These are phyloP conservation scores for Calcarius lapponicus DNA, from an alignment of 2,797 vertebrate genomes.

Conservation along the genomic window DNA sequence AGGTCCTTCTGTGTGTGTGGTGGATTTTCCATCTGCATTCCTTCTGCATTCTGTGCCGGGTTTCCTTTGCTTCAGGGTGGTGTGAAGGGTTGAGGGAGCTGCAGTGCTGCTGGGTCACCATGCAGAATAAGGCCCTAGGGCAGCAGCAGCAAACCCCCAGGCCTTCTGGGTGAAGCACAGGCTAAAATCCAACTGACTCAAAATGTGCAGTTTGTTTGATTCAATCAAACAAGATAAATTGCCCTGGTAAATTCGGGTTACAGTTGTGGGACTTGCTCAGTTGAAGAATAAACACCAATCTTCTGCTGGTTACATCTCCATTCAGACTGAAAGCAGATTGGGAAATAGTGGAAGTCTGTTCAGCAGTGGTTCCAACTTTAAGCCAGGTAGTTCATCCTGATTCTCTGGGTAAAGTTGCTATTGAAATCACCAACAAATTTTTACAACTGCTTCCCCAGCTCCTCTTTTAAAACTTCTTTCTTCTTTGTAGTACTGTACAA, in stretches of 20 bases:
- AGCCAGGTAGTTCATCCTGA: not conserved
- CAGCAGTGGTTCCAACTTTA: not conserved
- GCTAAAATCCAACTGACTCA: not conserved
- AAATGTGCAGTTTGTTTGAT: not conserved
- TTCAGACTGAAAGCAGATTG: not conserved
- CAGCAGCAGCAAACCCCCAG: not conserved
- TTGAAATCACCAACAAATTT: not conserved
- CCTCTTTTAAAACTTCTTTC: not conserved
- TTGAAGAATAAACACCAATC: not conserved
- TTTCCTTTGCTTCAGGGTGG: not conserved
- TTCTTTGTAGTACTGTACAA: not conserved
- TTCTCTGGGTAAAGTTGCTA: not conserved
- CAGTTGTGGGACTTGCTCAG: not conserved
- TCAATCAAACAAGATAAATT: not conserved
- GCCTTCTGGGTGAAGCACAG: not conserved
- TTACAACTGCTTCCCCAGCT: not conserved
- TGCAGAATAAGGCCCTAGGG: not conserved
- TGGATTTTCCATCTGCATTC: not conserved
- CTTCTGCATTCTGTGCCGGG: not conserved
- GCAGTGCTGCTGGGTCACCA: rapidly evolving
- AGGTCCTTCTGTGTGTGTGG: not conserved
- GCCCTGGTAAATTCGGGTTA: not conserved
- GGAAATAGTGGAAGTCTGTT: not conserved
- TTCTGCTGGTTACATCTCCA: not conserved
- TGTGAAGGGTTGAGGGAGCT: not conserved